A percentile compares a stretch with the other conserved stretches of the same genome.
Conservation (phyloP, 2,113 vertebrate genomes). For the Tapirus terrestris region DNA sequence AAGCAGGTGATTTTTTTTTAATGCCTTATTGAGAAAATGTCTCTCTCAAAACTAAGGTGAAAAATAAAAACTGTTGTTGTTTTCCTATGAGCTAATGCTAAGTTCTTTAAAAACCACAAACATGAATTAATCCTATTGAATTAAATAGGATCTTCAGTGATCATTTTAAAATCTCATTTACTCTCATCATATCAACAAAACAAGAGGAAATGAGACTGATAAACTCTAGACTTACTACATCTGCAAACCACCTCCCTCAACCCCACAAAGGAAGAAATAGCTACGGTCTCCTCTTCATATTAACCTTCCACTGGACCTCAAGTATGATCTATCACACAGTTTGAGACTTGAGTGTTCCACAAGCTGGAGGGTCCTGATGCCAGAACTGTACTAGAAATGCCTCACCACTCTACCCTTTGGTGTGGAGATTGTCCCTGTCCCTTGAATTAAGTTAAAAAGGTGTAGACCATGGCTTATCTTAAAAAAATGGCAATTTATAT, state of each 20-base stretch:
- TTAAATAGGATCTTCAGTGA: not conserved
- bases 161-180: not conserved
- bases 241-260: not conserved
- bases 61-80: not conserved
- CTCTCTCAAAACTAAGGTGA: not conserved
- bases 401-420: not conserved
- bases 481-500: not conserved
- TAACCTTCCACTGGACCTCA: not conserved
- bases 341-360: not conserved
- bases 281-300: not conserved
- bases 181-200: not conserved
- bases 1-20: not conserved
- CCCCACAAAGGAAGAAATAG: not conserved
- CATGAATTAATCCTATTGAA: not conserved
- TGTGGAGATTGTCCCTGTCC: not conserved
- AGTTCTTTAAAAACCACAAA: not conserved
- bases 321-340: too few relatives aligned
- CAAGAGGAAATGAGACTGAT: not conserved
- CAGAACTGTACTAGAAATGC: not conserved
- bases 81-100: not conserved
- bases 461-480: not conserved
- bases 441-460: not conserved
- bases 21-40: not conserved
- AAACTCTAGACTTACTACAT: not conserved
- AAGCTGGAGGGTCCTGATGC: not conserved